Conservation (phyloP, 2,113 vertebrate genomes). For the Phainopepla nitens region DNA sequence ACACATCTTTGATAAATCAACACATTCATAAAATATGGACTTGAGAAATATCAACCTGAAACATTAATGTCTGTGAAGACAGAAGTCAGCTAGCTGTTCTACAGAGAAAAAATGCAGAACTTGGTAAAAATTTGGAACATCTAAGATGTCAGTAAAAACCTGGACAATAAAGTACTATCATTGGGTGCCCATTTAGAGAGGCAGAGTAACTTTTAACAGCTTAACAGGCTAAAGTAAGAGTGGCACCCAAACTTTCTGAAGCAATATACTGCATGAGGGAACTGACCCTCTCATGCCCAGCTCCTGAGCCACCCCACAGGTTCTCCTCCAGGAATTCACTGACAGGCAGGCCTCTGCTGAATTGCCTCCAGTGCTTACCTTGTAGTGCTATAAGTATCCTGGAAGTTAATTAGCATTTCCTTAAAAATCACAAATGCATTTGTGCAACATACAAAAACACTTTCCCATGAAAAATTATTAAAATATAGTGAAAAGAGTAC, state of each 20-base stretch:
- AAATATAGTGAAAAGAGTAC: not conserved
- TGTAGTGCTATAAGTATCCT: not conserved
- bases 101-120: not conserved
- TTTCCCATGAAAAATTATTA: not conserved
- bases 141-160: not conserved
- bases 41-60: not conserved
- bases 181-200: not conserved
- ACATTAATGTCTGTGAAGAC: not conserved
- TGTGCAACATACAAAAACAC: not conserved
- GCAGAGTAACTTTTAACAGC: not conserved
- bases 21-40: not conserved
- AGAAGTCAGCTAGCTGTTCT: not conserved
- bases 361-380: not conserved
- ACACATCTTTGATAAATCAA: not conserved
- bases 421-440: rapidly evolving
- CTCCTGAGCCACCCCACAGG: not conserved
- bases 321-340: not conserved
- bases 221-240: not conserved
- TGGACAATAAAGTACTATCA: not conserved
- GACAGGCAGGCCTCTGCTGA: rapidly evolving
- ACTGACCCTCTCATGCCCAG: too few relatives aligned
- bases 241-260: not conserved
- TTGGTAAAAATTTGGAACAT: not conserved
- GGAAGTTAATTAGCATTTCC: not conserved
- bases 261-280: not conserved